These are phyloP conservation scores for Oreochromis spilurus DNA, from an alignment of 2,113 vertebrate genomes.

Conservation along the genomic window DNA sequence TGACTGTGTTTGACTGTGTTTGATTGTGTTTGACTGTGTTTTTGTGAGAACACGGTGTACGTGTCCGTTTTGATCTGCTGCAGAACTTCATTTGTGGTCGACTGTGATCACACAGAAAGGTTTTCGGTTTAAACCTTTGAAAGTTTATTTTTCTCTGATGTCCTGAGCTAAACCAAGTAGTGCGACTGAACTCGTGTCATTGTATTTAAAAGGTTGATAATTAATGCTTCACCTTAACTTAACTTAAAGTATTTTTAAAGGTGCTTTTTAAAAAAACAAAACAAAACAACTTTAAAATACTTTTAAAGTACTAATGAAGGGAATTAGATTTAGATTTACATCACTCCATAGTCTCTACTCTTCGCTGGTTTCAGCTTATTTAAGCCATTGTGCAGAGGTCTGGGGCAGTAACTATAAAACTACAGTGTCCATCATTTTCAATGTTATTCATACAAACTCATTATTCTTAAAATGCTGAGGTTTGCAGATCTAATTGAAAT, in stretches of 20 bases:
- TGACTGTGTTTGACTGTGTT: fast-evolving
- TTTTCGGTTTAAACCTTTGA: not conserved
- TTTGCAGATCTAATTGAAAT: not conserved
- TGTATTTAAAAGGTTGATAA: not conserved
- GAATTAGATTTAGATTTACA: not conserved
- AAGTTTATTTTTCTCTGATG: not conserved
- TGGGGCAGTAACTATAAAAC: not conserved
- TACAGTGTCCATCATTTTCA: not conserved
- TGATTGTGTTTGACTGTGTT: fast-evolving
- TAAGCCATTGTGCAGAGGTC: not conserved
- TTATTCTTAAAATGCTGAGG: not conserved
- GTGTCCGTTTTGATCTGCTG: not conserved
- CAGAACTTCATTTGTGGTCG: not conserved
- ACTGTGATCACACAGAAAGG: not conserved
- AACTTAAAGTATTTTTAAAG: not conserved
- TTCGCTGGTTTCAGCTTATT: not conserved
- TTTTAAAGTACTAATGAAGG: not conserved
- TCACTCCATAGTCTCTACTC: not conserved
- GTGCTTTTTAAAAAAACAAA: fast-evolving
- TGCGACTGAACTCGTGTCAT: not conserved
- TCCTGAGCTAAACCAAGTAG: not conserved
- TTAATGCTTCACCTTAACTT: not conserved
- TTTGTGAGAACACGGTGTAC: not conserved
- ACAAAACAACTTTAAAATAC: not conserved
- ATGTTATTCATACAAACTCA: not conserved